These are phyloP conservation scores for Bettongia penicillata DNA, from an alignment of 2,113 vertebrate species.

Conservation along the genomic window DNA sequence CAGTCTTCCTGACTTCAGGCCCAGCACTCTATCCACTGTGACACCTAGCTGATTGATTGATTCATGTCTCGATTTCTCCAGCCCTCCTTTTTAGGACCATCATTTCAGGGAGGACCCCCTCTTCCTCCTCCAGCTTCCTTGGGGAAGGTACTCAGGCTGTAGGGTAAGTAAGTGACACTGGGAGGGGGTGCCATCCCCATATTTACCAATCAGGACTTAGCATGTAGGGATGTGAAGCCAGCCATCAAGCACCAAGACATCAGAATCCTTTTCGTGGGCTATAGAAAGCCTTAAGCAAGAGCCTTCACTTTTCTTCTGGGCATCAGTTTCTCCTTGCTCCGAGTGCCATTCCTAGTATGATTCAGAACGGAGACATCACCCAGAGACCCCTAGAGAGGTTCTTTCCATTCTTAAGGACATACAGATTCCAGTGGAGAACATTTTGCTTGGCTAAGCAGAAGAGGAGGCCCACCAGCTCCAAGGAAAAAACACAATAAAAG, in stretches of 20 bases:
- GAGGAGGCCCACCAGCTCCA: neutral
- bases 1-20: neutral
- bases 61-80: neutral
- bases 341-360: neutral
- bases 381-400: neutral
- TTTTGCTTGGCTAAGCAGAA: constrained; percentile 65
- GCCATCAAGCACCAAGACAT: neutral
- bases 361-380: neutral
- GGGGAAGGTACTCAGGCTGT: neutral
- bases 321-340: neutral
- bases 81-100: neutral
- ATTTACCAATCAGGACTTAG: neutral
- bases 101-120: neutral
- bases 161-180: neutral
- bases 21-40: neutral
- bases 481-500: neutral
- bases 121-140: neutral
- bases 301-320: neutral
- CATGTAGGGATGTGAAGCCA: neutral
- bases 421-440: neutral
- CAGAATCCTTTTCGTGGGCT: neutral
- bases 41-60: neutral
- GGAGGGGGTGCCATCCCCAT: neutral
- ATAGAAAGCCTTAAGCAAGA: neutral
- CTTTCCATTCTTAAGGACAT: neutral